These are phyloP conservation scores for Celastrina argiolus DNA, from an alignment of 2,888 invertebrate species.

Conservation along the genomic window DNA sequence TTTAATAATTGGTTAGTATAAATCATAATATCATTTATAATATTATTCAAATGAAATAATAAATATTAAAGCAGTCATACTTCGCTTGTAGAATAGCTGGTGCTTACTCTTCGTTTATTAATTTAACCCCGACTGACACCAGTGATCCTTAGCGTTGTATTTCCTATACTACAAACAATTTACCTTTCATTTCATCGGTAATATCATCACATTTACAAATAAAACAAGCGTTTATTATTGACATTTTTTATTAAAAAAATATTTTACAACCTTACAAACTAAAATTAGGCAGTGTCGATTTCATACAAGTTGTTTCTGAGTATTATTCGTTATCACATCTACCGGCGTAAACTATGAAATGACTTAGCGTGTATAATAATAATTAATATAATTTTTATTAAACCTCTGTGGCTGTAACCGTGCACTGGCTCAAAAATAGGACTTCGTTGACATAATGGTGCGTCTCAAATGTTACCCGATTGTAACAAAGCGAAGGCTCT, in stretches of 20 bases:
- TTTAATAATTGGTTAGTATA: too few relatives aligned
- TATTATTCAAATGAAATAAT: too few relatives aligned
- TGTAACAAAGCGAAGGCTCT: not conserved
- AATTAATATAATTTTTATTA: constrained; percentile 16
- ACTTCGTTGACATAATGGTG: not conserved
- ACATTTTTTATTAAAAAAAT: constrained; percentile 45
- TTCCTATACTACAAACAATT: too few relatives aligned
- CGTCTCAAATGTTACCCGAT: too few relatives aligned
- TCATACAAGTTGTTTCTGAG: constrained; percentile 54
- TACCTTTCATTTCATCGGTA: too few relatives aligned
- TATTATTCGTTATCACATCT: constrained; percentile 44
- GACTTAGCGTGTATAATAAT: constrained; percentile 15
- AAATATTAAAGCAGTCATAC: too few relatives aligned
- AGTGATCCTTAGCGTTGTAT: too few relatives aligned
- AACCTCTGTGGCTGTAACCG: constrained; percentile 6
- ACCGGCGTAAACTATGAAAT: constrained; percentile 10
- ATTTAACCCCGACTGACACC: too few relatives aligned
- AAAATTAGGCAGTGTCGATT: constrained; percentile 71
- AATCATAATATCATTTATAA: too few relatives aligned
- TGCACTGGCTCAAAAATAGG: not conserved
- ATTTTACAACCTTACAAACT: constrained; percentile 54
- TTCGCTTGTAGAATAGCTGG: too few relatives aligned
- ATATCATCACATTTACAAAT: not conserved
- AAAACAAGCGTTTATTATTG: not conserved
- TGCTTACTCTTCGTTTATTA: too few relatives aligned